Percentiles rank a stretch among this genome's conserved stretches.
phyloP scores from a whole-genome alignment of 1,140 invertebrate genomes.

The Tetramorium simillimum region DNA sequence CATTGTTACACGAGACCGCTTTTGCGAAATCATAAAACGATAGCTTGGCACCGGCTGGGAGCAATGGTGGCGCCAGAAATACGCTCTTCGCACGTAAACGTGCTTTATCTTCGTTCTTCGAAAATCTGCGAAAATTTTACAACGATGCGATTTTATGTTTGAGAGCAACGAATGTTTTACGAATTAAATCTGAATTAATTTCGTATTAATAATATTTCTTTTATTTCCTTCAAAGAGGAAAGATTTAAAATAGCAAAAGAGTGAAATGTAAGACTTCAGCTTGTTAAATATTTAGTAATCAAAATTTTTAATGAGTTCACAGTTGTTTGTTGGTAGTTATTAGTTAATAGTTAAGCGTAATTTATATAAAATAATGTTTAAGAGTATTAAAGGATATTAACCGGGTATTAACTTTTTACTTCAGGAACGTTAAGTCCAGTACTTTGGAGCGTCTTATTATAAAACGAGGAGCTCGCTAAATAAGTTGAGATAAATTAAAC shows the following conservation, averaged over 20 bases:
- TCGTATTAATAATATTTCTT: not conserved
- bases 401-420: conserved; percentile 16
- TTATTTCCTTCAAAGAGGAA: not conserved
- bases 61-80: conserved; percentile 41
- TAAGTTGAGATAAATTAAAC: conserved; percentile 57
- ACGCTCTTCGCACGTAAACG: conserved; percentile 45
- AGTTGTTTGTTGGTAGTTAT: not conserved
- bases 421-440: not conserved
- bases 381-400: conserved; percentile 10
- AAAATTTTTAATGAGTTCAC: not conserved
- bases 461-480: conserved; percentile 37
- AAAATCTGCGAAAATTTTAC: conserved; percentile 8
- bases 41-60: conserved; percentile 49
- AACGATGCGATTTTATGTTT: not conserved
- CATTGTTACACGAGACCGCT: conserved; percentile 72
- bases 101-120: not conserved
- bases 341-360: not conserved
- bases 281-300: not conserved
- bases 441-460: conserved; percentile 11
- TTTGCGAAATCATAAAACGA: conserved; percentile 67
- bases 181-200: not conserved
- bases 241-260: not conserved
- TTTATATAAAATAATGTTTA: conserved; percentile 34
- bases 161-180: not conserved
- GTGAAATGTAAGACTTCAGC: not conserved